Base-by-base conservation (phyloP, 2,888 invertebrate genomes). In the Achlya flavicornis region DNA sequence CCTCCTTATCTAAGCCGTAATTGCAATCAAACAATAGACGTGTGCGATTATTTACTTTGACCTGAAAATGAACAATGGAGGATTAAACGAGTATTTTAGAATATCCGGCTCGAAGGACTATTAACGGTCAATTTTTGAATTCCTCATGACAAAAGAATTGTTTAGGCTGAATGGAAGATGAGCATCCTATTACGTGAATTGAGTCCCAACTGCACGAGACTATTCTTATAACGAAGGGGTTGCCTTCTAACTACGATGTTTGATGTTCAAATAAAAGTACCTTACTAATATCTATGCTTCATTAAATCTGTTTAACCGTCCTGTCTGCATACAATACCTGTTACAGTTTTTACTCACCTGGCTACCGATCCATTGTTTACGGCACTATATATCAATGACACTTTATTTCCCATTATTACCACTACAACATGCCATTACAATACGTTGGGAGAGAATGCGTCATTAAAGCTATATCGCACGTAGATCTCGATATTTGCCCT, bases 21-120 rank as follows among this genome's bases (percentile, higher is more conserved):
- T 79, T 78, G 70, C 63, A 61, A 71, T 70, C 72, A 69, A 63
- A 83, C 79, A 84, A 82, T 81, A 77, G 82, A 64, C 70, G 58
- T 67, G 70, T 63, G 64, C 64, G 41, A 26, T 19, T 60, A 19
- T 53, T 6, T 19, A 19, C 35, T 6, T 58, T 32, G 58, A 32
- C 58, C 58, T 46, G 26, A 63, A 63, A 58, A 26, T 57, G 41
- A n/a, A 63, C 58, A 58, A 58, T 63, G 46, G 46, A 14, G 33
- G 35, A n/a, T n/a, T 43, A 16, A 58, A 16, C 41, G 16, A 14
- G 35, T 58, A 43, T 63, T 58, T 63, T 33, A 38, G 58, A 12
- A 33, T 61, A 62, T 64, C 62, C 57, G 59, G 43, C 41, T 48
- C 11, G 64, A 62, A 63, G 63, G 58, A 66, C 57, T 8, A 63